Conservation (phyloP, 2,888 invertebrate genomes). For the Temnothorax unifasciatus region DNA sequence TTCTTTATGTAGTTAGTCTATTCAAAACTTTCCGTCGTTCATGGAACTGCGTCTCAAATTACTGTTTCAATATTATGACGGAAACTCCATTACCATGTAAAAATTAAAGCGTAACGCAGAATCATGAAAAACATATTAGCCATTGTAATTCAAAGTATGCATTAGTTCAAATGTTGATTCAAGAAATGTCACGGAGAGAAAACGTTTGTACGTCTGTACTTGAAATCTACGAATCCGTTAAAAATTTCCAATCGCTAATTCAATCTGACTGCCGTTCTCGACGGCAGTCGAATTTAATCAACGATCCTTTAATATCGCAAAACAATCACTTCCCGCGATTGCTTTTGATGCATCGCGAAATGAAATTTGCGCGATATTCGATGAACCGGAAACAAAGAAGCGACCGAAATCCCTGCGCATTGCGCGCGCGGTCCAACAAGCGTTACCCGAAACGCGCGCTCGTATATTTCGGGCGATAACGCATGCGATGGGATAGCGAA, state of each 20-base stretch:
- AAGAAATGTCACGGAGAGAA: neutral
- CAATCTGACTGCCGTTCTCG: neutral
- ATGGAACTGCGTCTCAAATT: neutral
- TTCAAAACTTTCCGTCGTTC: constrained; percentile 14
- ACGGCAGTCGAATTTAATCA: constrained; percentile 3
- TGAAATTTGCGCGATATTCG: constrained; percentile 18
- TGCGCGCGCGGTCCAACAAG: neutral
- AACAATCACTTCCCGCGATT: neutral
- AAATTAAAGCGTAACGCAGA: neutral
- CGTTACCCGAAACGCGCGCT: constrained; percentile 31
- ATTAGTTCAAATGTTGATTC: neutral
- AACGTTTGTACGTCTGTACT: neutral
- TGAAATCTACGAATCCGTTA: neutral
- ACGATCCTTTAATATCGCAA: neutral
- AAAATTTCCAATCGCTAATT: constrained; percentile 6
- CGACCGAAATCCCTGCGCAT: neutral
- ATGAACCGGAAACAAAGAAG: neutral
- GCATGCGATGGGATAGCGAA: neutral
- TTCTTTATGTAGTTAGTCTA: neutral
- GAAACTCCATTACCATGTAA: neutral
- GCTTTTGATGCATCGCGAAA: neutral
- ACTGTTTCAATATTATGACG: constrained; percentile 9
- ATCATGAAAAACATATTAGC: neutral
- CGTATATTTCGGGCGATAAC: constrained; percentile 44
- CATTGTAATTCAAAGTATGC: neutral